Conservation (phyloP, 2,113 vertebrate genomes). For the Calidris pugnax region DNA sequence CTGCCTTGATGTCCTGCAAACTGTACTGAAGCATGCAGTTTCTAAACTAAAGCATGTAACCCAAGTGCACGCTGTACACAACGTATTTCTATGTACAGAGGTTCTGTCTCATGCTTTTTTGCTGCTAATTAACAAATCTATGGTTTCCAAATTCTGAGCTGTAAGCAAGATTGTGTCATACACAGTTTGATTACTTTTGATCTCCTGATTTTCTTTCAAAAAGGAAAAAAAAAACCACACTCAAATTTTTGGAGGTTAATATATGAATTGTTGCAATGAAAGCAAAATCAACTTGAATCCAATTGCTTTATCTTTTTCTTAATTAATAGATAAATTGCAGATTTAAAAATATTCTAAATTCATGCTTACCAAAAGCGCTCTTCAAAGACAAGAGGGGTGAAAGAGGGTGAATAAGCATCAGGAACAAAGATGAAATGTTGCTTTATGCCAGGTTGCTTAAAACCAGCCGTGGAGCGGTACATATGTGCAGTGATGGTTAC, state of each 20-base stretch:
- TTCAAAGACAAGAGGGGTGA: background rate
- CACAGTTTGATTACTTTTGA: background rate
- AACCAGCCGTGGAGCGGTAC: background rate
- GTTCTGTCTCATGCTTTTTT: slow-evolving; percentile 3
- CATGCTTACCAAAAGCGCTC: background rate
- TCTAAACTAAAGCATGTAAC: slow-evolving; percentile 61
- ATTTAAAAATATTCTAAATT: background rate
- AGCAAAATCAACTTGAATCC: background rate
- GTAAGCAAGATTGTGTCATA: background rate
- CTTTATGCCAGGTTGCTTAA: background rate
- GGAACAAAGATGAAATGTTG: background rate
- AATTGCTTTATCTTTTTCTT: background rate
- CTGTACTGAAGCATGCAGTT: slow-evolving; percentile 68
- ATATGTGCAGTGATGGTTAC: background rate
- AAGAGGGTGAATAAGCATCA: background rate
- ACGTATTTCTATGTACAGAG: background rate
- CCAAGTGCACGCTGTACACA: slow-evolving; percentile 61
- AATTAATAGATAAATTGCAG: background rate
- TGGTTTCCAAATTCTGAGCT: background rate
- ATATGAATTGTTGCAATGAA: background rate
- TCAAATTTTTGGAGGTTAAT: background rate
- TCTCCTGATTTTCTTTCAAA: background rate
- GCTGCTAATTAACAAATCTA: slow-evolving; percentile 21
- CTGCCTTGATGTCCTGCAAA: slow-evolving; percentile 55
- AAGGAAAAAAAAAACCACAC: background rate